A percentile compares a stretch with the other conserved stretches of the same genome.
These are phyloP conservation scores for Myiozetetes cayanensis DNA, from an alignment of 2,113 vertebrate genomes.

Conservation along the genomic window DNA sequence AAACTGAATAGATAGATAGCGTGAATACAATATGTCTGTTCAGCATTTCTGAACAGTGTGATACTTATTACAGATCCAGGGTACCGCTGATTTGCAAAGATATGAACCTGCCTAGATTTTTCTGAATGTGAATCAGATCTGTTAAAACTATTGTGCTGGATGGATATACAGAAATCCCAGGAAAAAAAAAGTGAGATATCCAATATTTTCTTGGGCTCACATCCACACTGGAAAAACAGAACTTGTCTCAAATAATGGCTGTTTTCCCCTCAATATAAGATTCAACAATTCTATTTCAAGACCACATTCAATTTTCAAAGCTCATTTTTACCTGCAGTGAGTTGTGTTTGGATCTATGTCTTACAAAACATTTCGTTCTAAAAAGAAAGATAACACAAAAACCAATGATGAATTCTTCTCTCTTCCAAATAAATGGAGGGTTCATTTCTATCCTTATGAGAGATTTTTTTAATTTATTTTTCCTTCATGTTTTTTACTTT, in stretches of 20 bases:
- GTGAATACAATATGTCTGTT: neutral
- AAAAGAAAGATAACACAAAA: neutral
- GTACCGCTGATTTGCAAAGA: constrained; percentile 4
- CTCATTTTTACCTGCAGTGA: neutral
- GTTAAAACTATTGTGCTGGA: neutral
- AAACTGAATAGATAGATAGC: neutral
- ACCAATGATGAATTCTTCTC: neutral
- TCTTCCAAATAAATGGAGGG: neutral
- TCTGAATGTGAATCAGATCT: neutral
- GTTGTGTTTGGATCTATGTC: neutral
- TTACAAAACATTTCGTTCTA: neutral
- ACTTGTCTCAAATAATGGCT: neutral
- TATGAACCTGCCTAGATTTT: neutral
- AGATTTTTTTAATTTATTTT: neutral
- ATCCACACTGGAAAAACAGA: neutral
- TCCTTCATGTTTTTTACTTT: neutral
- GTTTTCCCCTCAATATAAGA: neutral
- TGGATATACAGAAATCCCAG: neutral
- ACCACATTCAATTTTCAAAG: neutral
- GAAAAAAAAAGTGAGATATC: neutral
- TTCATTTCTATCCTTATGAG: neutral
- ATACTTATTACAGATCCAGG: neutral
- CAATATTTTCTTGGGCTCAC: neutral
- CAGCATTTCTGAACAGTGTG: neutral
- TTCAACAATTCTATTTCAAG: neutral